Base-by-base conservation (phyloP, 2,888 invertebrate species). In the Rutpela maculata region DNA sequence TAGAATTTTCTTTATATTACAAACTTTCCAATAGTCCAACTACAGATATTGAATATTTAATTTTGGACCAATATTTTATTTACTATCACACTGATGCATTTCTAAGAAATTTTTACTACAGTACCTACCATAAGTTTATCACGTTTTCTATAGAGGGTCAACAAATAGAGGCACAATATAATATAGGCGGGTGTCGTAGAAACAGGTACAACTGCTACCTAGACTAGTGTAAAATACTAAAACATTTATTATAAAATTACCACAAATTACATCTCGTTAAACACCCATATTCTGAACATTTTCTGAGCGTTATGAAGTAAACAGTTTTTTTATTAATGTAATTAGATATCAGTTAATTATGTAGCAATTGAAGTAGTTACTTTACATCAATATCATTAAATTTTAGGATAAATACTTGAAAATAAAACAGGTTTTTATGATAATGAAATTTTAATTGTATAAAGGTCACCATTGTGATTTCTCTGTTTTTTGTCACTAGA, bases 171-270 rank as follows among this genome's bases (percentile, higher is more conserved):
- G 43, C 70, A 70, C 31, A 3, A 38, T 43, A 22, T 70, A 50
- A 15, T 50, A 50, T 35, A 69, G 59, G 59, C 35, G 11, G 69
- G 59, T 55, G 67, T 67, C 26, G 19, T 19, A n/a, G 15, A 67
- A 67, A 55, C 17, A 50, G 26, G 55, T 55, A 55, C 43, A 66
- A 67, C 17, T 67, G 15, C 67, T 67, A 67, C 26, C 7, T 50
- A 50, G 6, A 17, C 2, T 22, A 15, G 50, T 26, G 55, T 55
- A 50, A 67, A 67, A 55, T 17, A 5, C 55, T 19, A 55, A 55
- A 67, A 6, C 2, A 55, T 66, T 19, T 59, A 70, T 60, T 70
- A 60, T 22, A 70, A 43, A 70, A 70, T 70, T 70, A 70, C 35
- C 62, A 62, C 31, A 31, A 62, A 50, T 50, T 59, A 19, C 15